phyloP scores from a whole-genome alignment of 2,113 vertebrate species.

The Oceanites oceanicus region DNA sequence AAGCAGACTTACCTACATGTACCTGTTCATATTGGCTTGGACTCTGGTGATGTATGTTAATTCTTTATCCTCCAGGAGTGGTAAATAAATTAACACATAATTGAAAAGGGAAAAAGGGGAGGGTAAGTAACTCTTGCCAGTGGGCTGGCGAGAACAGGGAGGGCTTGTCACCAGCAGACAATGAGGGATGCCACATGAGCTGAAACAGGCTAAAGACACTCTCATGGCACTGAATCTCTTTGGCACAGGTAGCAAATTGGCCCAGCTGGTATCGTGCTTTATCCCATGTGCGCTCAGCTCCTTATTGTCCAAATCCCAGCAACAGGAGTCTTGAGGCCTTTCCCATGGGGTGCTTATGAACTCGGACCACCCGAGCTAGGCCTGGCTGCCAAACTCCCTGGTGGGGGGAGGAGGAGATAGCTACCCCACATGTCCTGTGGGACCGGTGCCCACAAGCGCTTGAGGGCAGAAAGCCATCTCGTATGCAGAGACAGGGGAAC shows the following conservation, averaged over 20 bases:
- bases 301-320: conserved; percentile 46
- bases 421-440: not conserved
- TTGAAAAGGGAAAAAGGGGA: not conserved
- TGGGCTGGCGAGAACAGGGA: not conserved
- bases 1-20: conserved; percentile 75
- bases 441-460: not conserved
- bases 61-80: not conserved
- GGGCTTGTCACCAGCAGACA: conserved; percentile 28
- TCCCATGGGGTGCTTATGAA: conserved; percentile 21
- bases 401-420: not conserved
- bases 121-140: conserved; percentile 9
- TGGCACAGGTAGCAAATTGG: conserved; percentile 7
- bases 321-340: conserved; percentile 29
- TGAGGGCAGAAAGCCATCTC: not conserved
- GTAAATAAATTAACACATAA: conserved; percentile 28
- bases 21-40: not conserved
- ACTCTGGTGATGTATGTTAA: conserved; percentile 13
- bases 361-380: not conserved
- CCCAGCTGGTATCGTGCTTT: conserved; percentile 25
- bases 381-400: not conserved
- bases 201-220: not conserved
- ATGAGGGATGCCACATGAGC: conserved; percentile 27
- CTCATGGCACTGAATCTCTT: conserved; percentile 6
- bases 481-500: not conserved
- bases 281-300: not conserved